A percentile compares a stretch with the other conserved stretches of the same genome.
Evolutionary conservation across 2,888 invertebrate genomes (phyloP).

Genomic region (Blera fallax): DNA sequence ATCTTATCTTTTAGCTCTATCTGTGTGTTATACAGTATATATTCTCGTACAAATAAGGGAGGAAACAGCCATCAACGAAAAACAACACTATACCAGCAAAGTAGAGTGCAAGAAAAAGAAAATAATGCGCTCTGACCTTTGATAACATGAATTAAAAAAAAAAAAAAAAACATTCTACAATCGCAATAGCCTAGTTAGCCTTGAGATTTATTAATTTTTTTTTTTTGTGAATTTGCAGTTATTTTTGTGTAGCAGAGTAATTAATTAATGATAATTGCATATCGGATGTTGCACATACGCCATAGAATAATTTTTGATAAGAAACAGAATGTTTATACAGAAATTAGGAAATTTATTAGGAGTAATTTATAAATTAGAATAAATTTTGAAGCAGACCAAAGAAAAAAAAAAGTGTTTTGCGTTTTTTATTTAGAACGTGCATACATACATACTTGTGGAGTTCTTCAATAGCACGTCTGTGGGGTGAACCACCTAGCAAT

Average conservation of each 20-base stretch:
- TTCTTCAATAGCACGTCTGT: not conserved
- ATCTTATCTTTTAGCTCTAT: conserved; percentile 53
- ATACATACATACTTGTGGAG: not conserved
- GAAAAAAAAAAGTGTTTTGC: not conserved
- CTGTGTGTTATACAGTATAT: not conserved
- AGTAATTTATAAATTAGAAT: not conserved
- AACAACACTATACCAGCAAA: not conserved
- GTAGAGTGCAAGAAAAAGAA: conserved; percentile 37
- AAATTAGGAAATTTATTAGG: not conserved
- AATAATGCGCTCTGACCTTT: conserved; percentile 48
- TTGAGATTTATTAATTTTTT: conserved; percentile 21
- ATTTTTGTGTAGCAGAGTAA: not conserved
- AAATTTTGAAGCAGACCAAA: not conserved
- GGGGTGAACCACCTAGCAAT: conserved; percentile 18
- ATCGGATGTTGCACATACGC: conserved; percentile 51
- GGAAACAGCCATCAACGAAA: not conserved
- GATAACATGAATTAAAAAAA: conserved; percentile 50
- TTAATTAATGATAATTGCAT: conserved; percentile 24
- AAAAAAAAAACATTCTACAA: conserved; percentile 17
- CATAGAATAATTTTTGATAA: conserved; percentile 5
- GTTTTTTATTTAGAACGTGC: not conserved
- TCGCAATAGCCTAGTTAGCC: conserved; percentile 37
- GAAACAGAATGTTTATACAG: not conserved
- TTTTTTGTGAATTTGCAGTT: not conserved
- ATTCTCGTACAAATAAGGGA: not conserved